Base-by-base conservation (phyloP, 2,797 vertebrate species). In the Cetoscarus ocellatus region DNA sequence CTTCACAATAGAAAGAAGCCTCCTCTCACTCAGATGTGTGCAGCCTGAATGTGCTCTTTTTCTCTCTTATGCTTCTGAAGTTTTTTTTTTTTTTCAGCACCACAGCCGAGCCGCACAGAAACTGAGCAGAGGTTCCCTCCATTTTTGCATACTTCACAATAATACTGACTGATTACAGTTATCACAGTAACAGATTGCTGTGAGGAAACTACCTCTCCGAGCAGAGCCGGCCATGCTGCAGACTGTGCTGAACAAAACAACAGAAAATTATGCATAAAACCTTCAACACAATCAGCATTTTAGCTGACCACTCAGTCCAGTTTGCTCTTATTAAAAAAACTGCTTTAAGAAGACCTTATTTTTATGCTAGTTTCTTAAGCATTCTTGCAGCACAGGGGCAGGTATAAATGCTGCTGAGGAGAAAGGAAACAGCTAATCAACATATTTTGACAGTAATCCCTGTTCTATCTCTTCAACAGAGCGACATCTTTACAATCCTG, bases 101-200 rank as follows among this genome's bases (percentile, higher is more conserved):
- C 70, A 52, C 65, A 50, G 51, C 65, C 35, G 27, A 62, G 47
- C 59, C 66, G 70, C n/a, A 34, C 40, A 36, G 50, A 8, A 4
- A 56, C 39, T 36, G 49, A 67, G 54, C 48, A 7, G 8, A 1
- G 39, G 57, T 62, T 63, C 61, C 55, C 18, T 60, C 11, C 27
- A 43, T 68, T 49, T 72, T 50, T 42, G 15, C 63, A 69, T 48
- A 44, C 61, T 66, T 67, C 45, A 61, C 58, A 71, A 64, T 43
- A 75, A 79, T 61, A 65, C 27, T 27, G 27, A 71, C 48, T 39
- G 69, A 79, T 65, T 74, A 62, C 56, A 65, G 60, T 55, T 70
- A 67, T 72, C 68, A 74, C 45, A 61, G 52, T 49, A 73, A 75
- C 19, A 77, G 42, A 47, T 60, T n/a, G 58, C 48, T 55, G 27